phyloP scores from a whole-genome alignment of 53 echinoderm and acorn worm genomes.

The Echinarachnius parma region DNA sequence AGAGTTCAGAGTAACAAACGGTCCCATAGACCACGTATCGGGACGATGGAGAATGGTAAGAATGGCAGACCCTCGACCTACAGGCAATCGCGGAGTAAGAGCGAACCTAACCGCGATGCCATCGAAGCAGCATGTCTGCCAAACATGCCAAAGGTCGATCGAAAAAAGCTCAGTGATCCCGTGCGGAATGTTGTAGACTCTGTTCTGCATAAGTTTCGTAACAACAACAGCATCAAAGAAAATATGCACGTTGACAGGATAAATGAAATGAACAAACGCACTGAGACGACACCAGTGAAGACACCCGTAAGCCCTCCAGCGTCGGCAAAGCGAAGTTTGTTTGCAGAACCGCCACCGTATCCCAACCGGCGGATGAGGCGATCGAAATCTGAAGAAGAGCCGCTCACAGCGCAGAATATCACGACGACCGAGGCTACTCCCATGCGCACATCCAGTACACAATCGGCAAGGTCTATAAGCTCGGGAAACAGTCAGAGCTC shows the following conservation, averaged over 20 bases:
- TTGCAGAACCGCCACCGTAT: conserved; percentile 25
- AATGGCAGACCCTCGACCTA: background rate
- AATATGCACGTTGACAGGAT: conserved; percentile 10
- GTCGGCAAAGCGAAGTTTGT: conserved; percentile 12
- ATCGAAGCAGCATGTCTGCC: conserved; percentile 26
- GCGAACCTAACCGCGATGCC: conserved; percentile 32
- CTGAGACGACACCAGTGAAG: background rate
- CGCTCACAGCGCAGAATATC: background rate
- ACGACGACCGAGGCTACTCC: background rate
- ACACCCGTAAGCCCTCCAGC: conserved; percentile 8
- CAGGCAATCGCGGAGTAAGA: conserved; percentile 12
- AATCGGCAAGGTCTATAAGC: background rate
- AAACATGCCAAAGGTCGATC: conserved; percentile 3
- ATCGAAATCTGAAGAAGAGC: conserved; percentile 19
- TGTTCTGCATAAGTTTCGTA: conserved; percentile 13
- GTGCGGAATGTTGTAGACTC: conserved; percentile 23
- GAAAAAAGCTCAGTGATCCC: conserved; percentile 34
- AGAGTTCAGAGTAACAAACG: conserved; percentile 19
- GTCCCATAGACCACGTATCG: conserved; percentile 31
- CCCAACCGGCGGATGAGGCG: background rate
- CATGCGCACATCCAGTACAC: conserved; percentile 1
- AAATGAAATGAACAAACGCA: background rate
- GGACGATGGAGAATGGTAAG: conserved; percentile 33
- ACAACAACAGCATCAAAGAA: background rate
- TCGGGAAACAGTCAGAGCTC: conserved; percentile 30